Base-by-base conservation (phyloP, 2,888 invertebrate genomes). In the Amorpha juglandis region DNA sequence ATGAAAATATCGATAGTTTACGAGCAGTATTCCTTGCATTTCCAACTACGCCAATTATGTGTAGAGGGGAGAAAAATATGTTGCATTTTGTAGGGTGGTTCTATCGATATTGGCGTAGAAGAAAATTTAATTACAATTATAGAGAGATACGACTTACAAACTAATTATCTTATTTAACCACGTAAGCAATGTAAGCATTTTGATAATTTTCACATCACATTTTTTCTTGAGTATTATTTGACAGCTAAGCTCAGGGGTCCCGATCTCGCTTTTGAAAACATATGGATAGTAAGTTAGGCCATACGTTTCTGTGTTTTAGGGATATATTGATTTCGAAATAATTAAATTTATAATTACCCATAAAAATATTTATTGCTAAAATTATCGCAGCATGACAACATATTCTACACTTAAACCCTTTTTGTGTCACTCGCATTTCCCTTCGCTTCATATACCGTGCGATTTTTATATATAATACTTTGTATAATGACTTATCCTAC, bases 151-250 rank as follows among this genome's bases (percentile, higher is more conserved):
- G 87, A 85, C 90, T 90, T 92, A 92, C 74, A 71, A 42, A 75
- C 70, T 65, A 68, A 63, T 84, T 90, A 89, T 69, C 78, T 89
- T 89, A 87, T 79, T 76, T 86, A 89, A 89, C 90, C 90, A 91
- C 86, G 77, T 83, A 92, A 91, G 92, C 91, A 84, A 67, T 73
- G 75, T 83, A 91, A 92, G 91, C 92, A 81, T 87, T 86, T 77
- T 73, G 80, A 81, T 75, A 84, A 83, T 77, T 81, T 73, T 75
- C 77, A 82, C 85, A 85, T 88, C 87, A 86, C 86, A 83, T 80
- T 74, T 76, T 74, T 76, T 74, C 75, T 74, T 86, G 89, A 89
- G 89, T 90, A 91, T 90, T 89, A 77, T 81, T 69, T 74, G 76
- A 83, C 82, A 83, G 83, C 84, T 80, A 86, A 87, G 84, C 86